phyloP scores from a whole-genome alignment of 2,113 vertebrate species.

The Callopanchax toddi region DNA sequence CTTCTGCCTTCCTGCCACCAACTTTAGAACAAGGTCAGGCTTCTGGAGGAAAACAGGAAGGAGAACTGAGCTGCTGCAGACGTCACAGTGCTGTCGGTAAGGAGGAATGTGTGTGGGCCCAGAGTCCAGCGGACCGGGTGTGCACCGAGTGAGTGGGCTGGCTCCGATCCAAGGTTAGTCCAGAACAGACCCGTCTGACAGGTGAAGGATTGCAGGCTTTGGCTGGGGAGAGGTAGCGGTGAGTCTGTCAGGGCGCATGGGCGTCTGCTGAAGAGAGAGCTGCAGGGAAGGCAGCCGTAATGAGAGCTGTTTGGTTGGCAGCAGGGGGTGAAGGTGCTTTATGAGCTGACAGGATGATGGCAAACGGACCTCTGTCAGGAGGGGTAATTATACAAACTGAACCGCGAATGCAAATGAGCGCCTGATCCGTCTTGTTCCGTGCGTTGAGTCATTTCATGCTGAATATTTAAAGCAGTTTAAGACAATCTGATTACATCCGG shows the following conservation, averaged over 20 bases:
- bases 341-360: constrained; percentile 31
- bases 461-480: constrained; percentile 31
- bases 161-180: constrained; percentile 54
- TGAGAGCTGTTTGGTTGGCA: constrained; percentile 39
- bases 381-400: constrained; percentile 31
- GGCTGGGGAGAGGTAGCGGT: constrained; percentile 42
- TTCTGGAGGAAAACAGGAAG: too few species aligned
- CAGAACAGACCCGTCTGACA: constrained; percentile 55
- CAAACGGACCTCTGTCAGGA: constrained; percentile 35
- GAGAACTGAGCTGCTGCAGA: background rate
- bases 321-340: constrained; percentile 41
- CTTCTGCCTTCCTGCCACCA: background rate
- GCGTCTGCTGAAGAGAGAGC: constrained; percentile 27
- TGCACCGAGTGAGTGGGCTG: constrained; percentile 48
- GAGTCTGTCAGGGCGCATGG: constrained; percentile 37
- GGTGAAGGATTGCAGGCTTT: constrained; percentile 61
- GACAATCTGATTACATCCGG: constrained; percentile 32
- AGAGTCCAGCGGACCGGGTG: constrained; percentile 10
- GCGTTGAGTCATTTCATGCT: constrained; percentile 29
- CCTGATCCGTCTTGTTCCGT: constrained; percentile 28
- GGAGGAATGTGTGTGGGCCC: constrained; percentile 36
- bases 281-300: constrained; percentile 41
- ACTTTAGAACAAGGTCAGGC: background rate
- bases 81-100: constrained; percentile 18
- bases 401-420: constrained; percentile 30